Conservation (phyloP, 2,113 vertebrate species). For the Urocitellus parryii region DNA sequence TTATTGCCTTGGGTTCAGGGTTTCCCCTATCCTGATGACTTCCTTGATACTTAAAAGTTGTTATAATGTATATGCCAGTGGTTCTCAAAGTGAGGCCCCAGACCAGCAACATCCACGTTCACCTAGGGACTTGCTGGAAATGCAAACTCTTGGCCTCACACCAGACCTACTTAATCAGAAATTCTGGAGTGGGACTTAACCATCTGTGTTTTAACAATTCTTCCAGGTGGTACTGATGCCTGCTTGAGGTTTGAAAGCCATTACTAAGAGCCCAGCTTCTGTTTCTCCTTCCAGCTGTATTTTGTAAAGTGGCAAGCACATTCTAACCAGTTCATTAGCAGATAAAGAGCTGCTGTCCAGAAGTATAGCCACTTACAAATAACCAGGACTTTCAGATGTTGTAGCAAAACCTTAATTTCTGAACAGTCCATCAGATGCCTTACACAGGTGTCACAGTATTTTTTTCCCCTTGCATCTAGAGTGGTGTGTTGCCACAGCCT, state of each 20-base stretch:
- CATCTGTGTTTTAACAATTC: slow-evolving; percentile 51
- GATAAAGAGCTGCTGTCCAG: not conserved
- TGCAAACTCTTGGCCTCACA: not conserved
- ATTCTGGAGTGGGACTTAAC: slow-evolving; percentile 12
- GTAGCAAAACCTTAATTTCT: slow-evolving; percentile 38
- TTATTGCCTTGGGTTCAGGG: not conserved
- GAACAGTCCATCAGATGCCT: not conserved
- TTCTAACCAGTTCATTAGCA: slow-evolving; percentile 43
- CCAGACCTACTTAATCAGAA: slow-evolving; percentile 44
- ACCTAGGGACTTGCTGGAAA: slow-evolving; percentile 11
- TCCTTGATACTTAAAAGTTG: not conserved
- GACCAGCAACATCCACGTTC: not conserved
- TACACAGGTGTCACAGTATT: not conserved
- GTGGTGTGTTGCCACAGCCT: not conserved
- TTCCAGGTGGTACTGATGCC: not conserved
- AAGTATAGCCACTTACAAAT: not conserved
- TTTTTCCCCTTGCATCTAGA: slow-evolving; percentile 35
- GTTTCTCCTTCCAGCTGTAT: not conserved
- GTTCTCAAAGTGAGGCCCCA: not conserved
- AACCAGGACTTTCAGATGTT: not conserved
- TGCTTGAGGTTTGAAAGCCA: slow-evolving; percentile 38
- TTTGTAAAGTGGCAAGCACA: slow-evolving; percentile 59
- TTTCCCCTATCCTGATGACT: not conserved
- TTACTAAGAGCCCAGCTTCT: slow-evolving; percentile 1
- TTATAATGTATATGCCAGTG: slow-evolving; percentile 40